Evolutionary conservation across 37 sponge, comb jelly and placozoan species (phyloP).

Genomic region (Beroe forskalii): DNA sequence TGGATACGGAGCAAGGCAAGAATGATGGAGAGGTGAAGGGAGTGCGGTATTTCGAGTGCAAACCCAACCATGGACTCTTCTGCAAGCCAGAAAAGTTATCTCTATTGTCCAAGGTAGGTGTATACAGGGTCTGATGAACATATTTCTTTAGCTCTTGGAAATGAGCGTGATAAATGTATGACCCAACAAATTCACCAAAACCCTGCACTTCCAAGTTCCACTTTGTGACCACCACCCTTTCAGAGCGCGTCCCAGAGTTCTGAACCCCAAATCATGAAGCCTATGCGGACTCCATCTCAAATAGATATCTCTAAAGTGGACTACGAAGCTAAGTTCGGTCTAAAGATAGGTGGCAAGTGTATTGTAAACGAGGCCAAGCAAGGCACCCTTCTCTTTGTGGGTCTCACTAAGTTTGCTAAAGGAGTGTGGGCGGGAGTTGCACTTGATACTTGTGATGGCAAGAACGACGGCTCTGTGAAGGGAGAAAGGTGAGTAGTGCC

Average conservation of each 20-base stretch:
- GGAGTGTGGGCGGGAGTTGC: constrained; percentile 92
- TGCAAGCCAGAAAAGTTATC: constrained; percentile 76
- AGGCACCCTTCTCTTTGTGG: constrained; percentile 81
- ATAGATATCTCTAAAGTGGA: constrained; percentile 1
- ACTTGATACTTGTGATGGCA: constrained; percentile 80
- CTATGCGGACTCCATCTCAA: constrained; percentile 7
- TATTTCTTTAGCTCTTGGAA: too few species aligned
- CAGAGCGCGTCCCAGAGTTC: neutral
- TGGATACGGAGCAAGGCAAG: constrained; percentile 82
- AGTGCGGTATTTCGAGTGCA: constrained; percentile 84
- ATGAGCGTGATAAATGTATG: too few species aligned
- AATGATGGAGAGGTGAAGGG: constrained; percentile 92
- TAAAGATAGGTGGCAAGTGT: constrained; percentile 5
- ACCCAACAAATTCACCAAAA: neutral
- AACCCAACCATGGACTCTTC: constrained; percentile 83
- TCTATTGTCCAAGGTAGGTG: neutral
- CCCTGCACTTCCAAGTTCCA: neutral
- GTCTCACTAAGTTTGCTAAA: constrained; percentile 84
- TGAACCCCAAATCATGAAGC: neutral
- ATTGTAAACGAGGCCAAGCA: constrained; percentile 77
- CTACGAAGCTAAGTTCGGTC: constrained; percentile 57
- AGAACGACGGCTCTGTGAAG: constrained; percentile 87
- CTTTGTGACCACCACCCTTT: too few species aligned
- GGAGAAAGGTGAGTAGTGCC: constrained; percentile 67
- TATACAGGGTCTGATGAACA: too few species aligned